Evolutionary conservation across 1,140 invertebrate species (phyloP).

Genomic region (Heliconius melpomene): DNA sequence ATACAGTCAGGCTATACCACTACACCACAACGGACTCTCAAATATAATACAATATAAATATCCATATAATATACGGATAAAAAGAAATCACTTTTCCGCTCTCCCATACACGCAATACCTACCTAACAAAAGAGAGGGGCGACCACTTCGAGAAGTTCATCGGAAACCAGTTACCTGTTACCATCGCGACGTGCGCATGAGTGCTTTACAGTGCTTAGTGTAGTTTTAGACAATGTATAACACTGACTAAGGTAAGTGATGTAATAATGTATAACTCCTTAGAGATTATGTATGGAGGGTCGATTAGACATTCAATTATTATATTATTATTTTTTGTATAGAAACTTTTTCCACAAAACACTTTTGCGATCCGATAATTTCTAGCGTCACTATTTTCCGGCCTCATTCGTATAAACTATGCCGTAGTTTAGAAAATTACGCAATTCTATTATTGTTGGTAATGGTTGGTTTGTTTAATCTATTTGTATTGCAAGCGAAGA

Average conservation of each 20-base stretch:
- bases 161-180: conserved; percentile 45
- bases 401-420: not conserved
- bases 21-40: too few species aligned
- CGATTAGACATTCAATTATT: too few species aligned
- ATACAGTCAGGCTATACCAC: too few species aligned
- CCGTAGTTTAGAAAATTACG: not conserved
- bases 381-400: conserved; percentile 9
- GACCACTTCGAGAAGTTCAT: conserved; percentile 44
- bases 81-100: conserved; percentile 24
- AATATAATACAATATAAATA: too few species aligned
- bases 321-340: not conserved
- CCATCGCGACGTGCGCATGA: conserved; percentile 40
- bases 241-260: conserved; percentile 42
- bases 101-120: conserved; percentile 20
- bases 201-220: conserved; percentile 31
- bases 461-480: not conserved
- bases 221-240: conserved; percentile 42
- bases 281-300: not conserved
- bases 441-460: not conserved
- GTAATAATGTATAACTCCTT: conserved; percentile 1
- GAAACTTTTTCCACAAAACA: not conserved
- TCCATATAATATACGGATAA: too few species aligned
- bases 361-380: not conserved
- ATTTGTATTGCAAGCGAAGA: not conserved
- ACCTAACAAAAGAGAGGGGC: conserved; percentile 37